These are phyloP conservation scores for Macrostomum cliftonense DNA, from an alignment of 2,888 invertebrate genomes.

Conservation along the genomic window DNA sequence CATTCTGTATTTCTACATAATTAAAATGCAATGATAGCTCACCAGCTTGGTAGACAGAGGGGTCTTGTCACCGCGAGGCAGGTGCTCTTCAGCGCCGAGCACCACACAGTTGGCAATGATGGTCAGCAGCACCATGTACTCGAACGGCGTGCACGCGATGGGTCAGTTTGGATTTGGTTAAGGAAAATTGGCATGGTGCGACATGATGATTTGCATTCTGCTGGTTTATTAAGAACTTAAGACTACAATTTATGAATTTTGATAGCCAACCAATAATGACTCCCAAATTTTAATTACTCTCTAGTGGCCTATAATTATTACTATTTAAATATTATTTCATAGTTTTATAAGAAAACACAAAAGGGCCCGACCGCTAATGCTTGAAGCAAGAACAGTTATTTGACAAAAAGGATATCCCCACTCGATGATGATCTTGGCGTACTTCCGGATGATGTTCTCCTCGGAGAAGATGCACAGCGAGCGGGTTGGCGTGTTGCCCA, in stretches of 20 bases:
- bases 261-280: too few species aligned
- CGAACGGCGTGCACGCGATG: conserved; percentile 64
- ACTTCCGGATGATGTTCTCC: conserved; percentile 85
- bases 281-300: too few species aligned
- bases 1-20: background rate
- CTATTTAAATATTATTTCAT: too few species aligned
- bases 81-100: conserved; percentile 97
- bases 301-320: too few species aligned
- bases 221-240: too few species aligned
- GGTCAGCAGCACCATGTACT: conserved; percentile 99
- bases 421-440: conserved; percentile 98
- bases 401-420: conserved; percentile 66
- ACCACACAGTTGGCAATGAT: conserved; percentile 99
- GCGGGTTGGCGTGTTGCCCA: conserved; percentile 38
- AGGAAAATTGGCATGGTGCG: too few species aligned
- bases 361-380: too few species aligned
- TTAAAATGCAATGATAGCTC: background rate
- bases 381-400: too few species aligned
- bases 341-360: too few species aligned
- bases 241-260: too few species aligned
- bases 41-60: conserved; percentile 95
- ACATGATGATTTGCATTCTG: too few species aligned
- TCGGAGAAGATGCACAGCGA: conserved; percentile 95
- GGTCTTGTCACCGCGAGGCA: conserved; percentile 95
- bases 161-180: conserved; percentile 21